Base-by-base conservation (phyloP, 1,140 invertebrate genomes). In the Temnothorax longispinosus region DNA sequence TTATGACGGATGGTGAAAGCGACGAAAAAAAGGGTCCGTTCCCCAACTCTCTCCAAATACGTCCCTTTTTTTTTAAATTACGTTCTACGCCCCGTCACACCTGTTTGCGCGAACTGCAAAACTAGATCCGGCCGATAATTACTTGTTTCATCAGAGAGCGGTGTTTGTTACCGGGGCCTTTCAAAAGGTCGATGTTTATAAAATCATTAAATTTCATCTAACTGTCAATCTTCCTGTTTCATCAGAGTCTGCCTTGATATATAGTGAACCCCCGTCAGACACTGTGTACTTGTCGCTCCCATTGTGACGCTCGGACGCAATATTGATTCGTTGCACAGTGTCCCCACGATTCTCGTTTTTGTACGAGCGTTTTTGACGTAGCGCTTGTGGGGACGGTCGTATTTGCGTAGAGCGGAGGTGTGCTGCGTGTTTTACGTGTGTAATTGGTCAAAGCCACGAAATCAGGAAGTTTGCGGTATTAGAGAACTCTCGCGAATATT, bases 161-260 rank as follows among this genome's bases (percentile, higher is more conserved):
- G 18, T 41, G 21, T 72, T 77, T 44, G 52, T 86, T 75, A 89
- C 87, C 85, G 52, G 87, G 67, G n/a, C 54, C 64, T 87, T 65
- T 77, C 15, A 62, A 60, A 72, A 35, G 32, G 35, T n/a, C 47
- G 54, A 54, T 75, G 88, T 88, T 90, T 91, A 91, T 90, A 91
- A 88, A 85, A 84, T 91, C 89, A 91, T 91, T 91, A 91, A 91
- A 84, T 89, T 87, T 89, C 60, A 58, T 60, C 52, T 69, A 64
- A 82, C 69, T 64, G 50, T 47, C 77, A 87, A 64, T 69, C 35
- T 67, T 27, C 47, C 81, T 81, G 76, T 90, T 90, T 78, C 81
- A 90, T 90, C 90, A 88, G 27, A 27, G 87, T 90, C 50, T 47
- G 54, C 67, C 27, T 27, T 54, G 58, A 65, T 64, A 81, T 27